Evolutionary conservation across 2,797 vertebrate species (phyloP).

Genomic region (Chlorospingus semifuscus): DNA sequence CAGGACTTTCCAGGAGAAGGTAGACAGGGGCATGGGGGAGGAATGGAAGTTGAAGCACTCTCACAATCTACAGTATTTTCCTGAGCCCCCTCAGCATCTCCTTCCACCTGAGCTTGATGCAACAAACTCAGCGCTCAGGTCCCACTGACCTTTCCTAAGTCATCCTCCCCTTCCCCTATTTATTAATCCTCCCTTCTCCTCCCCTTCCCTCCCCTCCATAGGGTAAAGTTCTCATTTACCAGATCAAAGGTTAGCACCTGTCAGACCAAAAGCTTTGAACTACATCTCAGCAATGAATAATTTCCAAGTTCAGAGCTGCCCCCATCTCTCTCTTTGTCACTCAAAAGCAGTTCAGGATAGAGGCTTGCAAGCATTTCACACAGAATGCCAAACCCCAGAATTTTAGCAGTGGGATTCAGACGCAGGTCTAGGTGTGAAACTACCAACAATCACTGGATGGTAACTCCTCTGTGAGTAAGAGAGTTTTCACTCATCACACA

Average conservation of each 20-base stretch:
- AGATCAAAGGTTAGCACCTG: constrained; percentile 40
- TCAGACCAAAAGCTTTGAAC: constrained; percentile 30
- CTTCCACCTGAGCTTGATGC: background rate
- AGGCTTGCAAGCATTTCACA: background rate
- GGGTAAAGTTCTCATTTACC: constrained; percentile 14
- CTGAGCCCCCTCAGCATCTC: background rate
- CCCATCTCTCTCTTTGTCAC: background rate
- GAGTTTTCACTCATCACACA: background rate
- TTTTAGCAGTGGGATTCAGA: background rate
- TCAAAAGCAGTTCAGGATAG: background rate
- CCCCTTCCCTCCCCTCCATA: background rate
- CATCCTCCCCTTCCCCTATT: background rate
- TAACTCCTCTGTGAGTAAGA: background rate
- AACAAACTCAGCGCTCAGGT: background rate
- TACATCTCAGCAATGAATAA: background rate
- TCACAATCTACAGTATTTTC: background rate
- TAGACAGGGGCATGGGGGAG: background rate
- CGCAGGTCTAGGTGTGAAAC: background rate
- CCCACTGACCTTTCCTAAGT: background rate
- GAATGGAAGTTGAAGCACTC: background rate
- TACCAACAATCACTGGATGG: background rate
- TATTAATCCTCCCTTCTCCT: background rate
- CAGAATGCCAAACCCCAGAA: background rate
- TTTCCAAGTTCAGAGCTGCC: background rate
- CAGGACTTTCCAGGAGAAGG: background rate